Conservation (phyloP, 2,888 invertebrate species). For the Apamea monoglypha region DNA sequence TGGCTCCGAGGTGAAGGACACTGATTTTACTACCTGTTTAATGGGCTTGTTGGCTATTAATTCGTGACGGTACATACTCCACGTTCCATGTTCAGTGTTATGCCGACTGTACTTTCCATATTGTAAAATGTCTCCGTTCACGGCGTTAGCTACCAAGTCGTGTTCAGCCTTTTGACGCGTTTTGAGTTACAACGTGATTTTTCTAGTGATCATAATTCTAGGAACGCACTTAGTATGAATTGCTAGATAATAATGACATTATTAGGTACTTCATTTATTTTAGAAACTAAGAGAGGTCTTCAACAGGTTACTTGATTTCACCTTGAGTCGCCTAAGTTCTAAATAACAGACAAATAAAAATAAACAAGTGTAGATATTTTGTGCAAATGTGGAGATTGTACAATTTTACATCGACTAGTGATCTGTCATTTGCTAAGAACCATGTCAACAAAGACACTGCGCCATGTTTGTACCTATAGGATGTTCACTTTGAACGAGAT, state of each 20-base stretch:
- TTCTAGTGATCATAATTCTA: neutral
- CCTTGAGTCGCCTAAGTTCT: neutral
- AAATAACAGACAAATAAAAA: conserved; percentile 2
- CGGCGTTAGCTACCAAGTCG: neutral
- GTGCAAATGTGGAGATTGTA: conserved; percentile 5
- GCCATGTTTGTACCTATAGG: neutral
- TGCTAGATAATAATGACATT: no score
- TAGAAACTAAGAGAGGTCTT: neutral
- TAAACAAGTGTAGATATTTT: conserved; percentile 5
- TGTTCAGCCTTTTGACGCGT: conserved; percentile 20
- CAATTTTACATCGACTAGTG: neutral
- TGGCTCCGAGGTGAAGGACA: conserved; percentile 74
- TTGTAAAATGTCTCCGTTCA: conserved; percentile 1
- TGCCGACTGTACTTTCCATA: conserved; percentile 15
- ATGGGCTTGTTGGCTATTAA: conserved; percentile 58
- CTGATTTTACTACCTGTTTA: conserved; percentile 67
- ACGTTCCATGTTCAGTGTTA: conserved; percentile 14
- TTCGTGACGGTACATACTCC: conserved; percentile 23
- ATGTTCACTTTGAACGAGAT: neutral
- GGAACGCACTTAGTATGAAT: neutral
- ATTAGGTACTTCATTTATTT: no score
- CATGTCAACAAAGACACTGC: conserved; percentile 9
- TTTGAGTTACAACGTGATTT: conserved; percentile 1
- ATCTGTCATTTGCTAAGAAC: conserved; percentile 9
- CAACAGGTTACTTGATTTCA: neutral